These are phyloP conservation scores for Chelon auratus DNA, from an alignment of 2,797 vertebrate species.

Conservation along the genomic window DNA sequence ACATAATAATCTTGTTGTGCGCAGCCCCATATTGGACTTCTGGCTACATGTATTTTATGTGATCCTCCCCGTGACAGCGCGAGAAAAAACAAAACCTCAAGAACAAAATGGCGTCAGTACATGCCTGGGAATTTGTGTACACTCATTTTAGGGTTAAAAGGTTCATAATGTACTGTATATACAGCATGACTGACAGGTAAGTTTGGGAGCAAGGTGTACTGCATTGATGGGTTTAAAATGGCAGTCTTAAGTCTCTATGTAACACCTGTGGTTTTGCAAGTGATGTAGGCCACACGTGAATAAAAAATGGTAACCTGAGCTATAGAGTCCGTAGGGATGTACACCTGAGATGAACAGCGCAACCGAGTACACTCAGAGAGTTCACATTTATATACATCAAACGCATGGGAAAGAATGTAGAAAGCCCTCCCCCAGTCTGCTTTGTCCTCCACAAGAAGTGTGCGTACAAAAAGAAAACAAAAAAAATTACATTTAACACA, in stretches of 20 bases:
- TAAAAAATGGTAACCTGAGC: conserved; percentile 60
- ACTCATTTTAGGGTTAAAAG: background rate
- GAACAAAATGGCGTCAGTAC: background rate
- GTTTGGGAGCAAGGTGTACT: background rate
- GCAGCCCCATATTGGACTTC: background rate
- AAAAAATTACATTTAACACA: background rate
- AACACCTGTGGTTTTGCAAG: background rate
- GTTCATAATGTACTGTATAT: background rate
- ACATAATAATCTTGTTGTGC: background rate
- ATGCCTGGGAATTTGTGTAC: too few species aligned
- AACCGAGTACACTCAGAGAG: background rate
- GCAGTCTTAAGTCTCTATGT: background rate
- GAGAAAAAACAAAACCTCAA: background rate
- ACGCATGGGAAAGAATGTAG: background rate
- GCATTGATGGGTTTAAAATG: background rate
- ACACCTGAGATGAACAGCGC: conserved; percentile 30
- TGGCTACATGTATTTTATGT: background rate
- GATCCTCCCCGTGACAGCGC: background rate
- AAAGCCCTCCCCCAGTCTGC: background rate
- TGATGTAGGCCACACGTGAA: conserved; percentile 30
- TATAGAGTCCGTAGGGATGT: conserved; percentile 2
- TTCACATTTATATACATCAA: background rate
- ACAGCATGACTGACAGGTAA: background rate
- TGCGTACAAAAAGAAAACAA: too few species aligned
- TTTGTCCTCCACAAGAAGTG: too few species aligned